A percentile compares a stretch with the other conserved stretches of the same genome.
Evolutionary conservation across 2,797 vertebrate species (phyloP).

Genomic region (Chaenodraco wilsoni): DNA sequence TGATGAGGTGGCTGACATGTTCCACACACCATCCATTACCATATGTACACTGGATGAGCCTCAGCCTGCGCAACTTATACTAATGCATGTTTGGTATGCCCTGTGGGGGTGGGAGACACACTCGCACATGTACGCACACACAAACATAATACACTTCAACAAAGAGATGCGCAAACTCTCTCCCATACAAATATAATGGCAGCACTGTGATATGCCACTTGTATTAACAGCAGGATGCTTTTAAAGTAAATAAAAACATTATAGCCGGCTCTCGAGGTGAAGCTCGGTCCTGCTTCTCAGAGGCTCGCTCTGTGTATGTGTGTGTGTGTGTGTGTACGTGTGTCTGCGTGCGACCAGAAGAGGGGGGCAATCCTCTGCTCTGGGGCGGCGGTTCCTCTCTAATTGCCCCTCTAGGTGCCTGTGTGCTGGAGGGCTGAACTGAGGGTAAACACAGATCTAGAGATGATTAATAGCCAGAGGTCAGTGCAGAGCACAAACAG

Average conservation of each 20-base stretch:
- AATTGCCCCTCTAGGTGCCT: constrained; percentile 99
- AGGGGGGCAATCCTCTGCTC: constrained; percentile 68
- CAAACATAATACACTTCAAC: constrained; percentile 45
- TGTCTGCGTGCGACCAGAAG: constrained; percentile 17
- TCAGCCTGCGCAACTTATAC: constrained; percentile 80
- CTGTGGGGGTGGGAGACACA: constrained; percentile 75
- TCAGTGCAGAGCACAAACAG: constrained; percentile 88
- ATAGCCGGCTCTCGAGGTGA: constrained; percentile 51
- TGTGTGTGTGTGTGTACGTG: constrained; percentile 20
- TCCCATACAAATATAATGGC: constrained; percentile 78
- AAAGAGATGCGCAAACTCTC: constrained; percentile 69
- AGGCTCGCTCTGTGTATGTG: constrained; percentile 18
- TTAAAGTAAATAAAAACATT: constrained; percentile 85
- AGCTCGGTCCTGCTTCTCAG: constrained; percentile 35
- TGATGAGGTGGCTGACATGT: constrained; percentile 86
- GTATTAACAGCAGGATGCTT: constrained; percentile 80
- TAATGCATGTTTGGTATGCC: constrained; percentile 86
- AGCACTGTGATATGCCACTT: constrained; percentile 72
- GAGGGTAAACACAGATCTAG: constrained; percentile 95
- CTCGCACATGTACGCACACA: constrained; percentile 28
- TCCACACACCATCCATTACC: constrained; percentile 84
- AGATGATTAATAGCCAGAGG: constrained; percentile 97
- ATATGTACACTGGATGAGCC: constrained; percentile 82
- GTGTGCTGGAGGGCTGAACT: constrained; percentile 96
- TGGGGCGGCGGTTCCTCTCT: constrained; percentile 85